Base-by-base conservation (phyloP, 92 coral and sea anemone species). In the Umimayanthus chanpuru region DNA sequence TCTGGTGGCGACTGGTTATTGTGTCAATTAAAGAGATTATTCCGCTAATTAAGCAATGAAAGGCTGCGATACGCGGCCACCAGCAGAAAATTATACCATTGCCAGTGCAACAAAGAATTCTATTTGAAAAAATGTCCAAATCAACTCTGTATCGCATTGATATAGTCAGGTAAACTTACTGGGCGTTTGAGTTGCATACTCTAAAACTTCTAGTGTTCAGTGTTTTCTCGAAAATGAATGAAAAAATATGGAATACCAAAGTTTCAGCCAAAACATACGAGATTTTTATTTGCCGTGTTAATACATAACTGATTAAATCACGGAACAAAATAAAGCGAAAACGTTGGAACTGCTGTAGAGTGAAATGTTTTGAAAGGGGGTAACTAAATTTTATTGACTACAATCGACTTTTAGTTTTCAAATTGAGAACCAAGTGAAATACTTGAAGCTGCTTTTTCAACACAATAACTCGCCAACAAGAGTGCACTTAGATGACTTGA, bases 1-100 rank as follows among this genome's bases (percentile, higher is more conserved):
- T 75, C 79, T 75, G 79, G 79, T 75, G 53, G 79, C 25, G 47
- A 6, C 79, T 20, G 79, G 79, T 39, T 32, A 25, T 20, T 40
- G 44, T 39, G 53, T 10, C 50, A 21, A 44, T 75, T 18, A 6
- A 75, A 5, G 79, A 25, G 9, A 75, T 39, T 75, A 44, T 18
- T 75, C 12, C 11, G 11, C 44, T 39, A 75, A 75, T 75, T 75
- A 75, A 39, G n/a, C 25, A 21, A 40, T 25, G 25, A 38, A 73
- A 23, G 28, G 16, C 38, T 38, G 38, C 25, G 16, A 14, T 73
- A 5, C 43, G 0, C 9, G 49, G 53, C 79, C 79, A 75, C 79
- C 79, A 75, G 50, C 79, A 39, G 50, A 20, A 39, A 44, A 5
- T 8, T 9, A 1, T 61, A 20, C 9, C 5, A 75, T 10, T 75